These are phyloP conservation scores for Rostratula benghalensis DNA, from an alignment of 2,113 vertebrate genomes.

Conservation along the genomic window DNA sequence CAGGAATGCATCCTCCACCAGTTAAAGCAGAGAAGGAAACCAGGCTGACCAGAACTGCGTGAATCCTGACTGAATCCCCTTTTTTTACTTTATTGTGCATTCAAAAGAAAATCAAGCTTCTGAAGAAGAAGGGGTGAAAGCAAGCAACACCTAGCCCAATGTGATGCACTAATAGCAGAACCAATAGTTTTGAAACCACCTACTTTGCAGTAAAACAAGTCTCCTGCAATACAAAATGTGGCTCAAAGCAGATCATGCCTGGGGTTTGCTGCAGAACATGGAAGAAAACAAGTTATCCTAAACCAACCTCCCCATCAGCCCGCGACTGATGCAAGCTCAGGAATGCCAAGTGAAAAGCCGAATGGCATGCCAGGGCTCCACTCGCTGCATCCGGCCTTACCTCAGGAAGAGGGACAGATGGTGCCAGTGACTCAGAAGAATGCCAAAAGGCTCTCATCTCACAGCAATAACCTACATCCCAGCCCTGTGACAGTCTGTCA, in stretches of 20 bases:
- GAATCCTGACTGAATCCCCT: not conserved
- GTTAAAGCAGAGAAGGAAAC: not conserved
- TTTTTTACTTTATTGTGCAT: not conserved
- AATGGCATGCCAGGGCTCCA: not conserved
- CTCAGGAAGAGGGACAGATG: slow-evolving; percentile 54
- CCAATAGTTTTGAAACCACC: not conserved
- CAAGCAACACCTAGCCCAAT: not conserved
- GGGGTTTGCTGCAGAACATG: accelerated
- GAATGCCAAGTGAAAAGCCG: not conserved
- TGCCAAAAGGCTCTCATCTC: not conserved
- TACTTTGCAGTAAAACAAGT: not conserved
- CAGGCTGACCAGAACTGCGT: not conserved
- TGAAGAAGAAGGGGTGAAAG: not conserved
- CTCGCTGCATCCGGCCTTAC: not conserved
- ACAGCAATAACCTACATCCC: slow-evolving; percentile 26
- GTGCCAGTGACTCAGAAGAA: slow-evolving; percentile 61
- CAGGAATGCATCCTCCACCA: not conserved
- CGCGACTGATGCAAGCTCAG: accelerated
- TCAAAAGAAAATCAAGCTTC: not conserved
- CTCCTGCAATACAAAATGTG: not conserved
- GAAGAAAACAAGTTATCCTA: not conserved
- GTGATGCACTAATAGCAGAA: not conserved
- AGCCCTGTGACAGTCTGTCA: slow-evolving; percentile 3
- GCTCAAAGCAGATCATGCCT: not conserved
- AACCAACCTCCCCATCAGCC: not conserved